Conservation (phyloP, 2,113 vertebrate species). For the Ptilorrhoa leucosticta region DNA sequence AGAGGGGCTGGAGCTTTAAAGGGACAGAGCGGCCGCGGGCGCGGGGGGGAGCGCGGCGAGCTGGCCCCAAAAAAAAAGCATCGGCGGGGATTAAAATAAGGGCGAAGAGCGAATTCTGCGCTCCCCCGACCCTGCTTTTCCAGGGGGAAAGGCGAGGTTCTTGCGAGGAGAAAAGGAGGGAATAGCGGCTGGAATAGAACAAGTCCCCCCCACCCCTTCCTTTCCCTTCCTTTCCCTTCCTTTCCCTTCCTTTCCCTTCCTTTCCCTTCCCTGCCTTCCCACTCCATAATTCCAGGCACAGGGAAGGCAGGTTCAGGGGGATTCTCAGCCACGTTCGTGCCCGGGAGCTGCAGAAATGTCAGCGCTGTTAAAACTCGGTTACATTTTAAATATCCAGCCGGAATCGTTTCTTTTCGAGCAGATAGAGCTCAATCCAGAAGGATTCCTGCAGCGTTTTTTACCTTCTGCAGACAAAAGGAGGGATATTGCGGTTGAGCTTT, state of each 20-base stretch:
- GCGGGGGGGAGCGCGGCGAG: neutral
- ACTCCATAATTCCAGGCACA: neutral
- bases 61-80: neutral
- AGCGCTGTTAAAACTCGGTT: neutral
- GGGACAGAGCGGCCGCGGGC: conserved; percentile 39
- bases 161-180: conserved; percentile 3
- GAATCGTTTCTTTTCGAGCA: neutral
- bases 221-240: neutral
- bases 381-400: neutral
- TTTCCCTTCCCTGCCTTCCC: neutral
- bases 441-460: neutral
- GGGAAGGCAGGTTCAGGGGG: neutral
- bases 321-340: neutral
- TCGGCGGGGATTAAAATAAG: neutral
- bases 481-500: neutral
- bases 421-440: neutral
- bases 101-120: neutral
- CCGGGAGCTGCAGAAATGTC: conserved; percentile 8
- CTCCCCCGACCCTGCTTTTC: neutral
- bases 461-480: conserved; percentile 29
- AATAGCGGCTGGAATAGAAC: neutral
- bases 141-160: conserved; percentile 16
- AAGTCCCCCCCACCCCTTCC: too few species aligned
- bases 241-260: neutral
- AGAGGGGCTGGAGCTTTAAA: conserved; percentile 66